Evolutionary conservation across 2,888 invertebrate species (phyloP), one percentile per base, ranked within the genome.

Genomic region (Aromia moschata): DNA sequence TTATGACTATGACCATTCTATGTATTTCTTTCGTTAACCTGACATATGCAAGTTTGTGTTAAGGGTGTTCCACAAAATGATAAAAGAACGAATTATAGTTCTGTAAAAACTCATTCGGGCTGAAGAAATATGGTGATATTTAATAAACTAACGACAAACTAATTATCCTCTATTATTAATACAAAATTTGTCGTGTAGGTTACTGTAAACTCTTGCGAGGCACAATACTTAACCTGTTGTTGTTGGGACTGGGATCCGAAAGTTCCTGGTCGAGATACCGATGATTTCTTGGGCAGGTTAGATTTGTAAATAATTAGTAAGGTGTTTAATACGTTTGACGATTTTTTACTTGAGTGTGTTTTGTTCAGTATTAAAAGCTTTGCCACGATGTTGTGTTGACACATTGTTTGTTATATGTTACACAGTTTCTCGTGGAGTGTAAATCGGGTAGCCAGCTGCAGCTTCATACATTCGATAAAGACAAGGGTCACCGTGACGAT

Each of bases 401-500:
- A 58, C 60, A n/a, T 63, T 41, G 41, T 52, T 52, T 52, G 38
- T 67, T 64, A 60, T 60, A 53, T 58, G 57, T 60, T 36, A 57
- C 60, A 73, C 82, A 87, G 86, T 85, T 84, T 78, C 80, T 84
- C 82, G 84, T 88, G 84, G 87, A 87, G 78, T 83, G 82, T 68
- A 76, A 81, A 62, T 80, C 81, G 68, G 82, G 81, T 68, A 80
- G 83, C 70, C 80, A 85, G 73, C 81, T 90, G 76, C 81, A 81
- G 76, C 85, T 92, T 78, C 84, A 83, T 79, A 88, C 96, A 74
- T 93, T 86, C 87, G 96, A 97, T 87, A 93, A 94, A 88, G 96
- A 97, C 85, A 90, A 91, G 77, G 89, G 93, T 72, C 92, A 90
- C 79, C 88, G 96, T 84, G 97, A 97, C 84, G 97, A 97, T 84